Conservation (phyloP, 2,797 vertebrate species). For the Bryconaethiops microstoma region DNA sequence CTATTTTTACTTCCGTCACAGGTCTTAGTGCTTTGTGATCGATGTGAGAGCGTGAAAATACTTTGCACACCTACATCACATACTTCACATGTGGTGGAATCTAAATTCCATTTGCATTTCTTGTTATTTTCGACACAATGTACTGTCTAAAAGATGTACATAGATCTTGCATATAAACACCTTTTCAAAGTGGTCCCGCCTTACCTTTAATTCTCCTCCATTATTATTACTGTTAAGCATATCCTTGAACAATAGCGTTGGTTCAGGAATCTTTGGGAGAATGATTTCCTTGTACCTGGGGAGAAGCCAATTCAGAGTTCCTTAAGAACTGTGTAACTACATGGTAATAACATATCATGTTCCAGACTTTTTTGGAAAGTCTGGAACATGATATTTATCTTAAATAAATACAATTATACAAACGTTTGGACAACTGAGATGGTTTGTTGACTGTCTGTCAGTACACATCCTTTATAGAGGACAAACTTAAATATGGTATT, state of each 20-base stretch:
- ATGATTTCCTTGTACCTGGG: conserved; percentile 58
- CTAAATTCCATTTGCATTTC: background rate
- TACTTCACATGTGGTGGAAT: background rate
- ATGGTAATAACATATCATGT: no score
- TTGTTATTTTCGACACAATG: background rate
- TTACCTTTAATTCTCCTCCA: conserved; percentile 45
- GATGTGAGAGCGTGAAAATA: background rate
- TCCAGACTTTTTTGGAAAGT: background rate
- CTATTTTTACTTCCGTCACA: background rate
- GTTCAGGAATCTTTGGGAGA: conserved; percentile 61
- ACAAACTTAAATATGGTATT: no score
- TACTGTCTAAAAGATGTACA: background rate
- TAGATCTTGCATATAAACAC: background rate
- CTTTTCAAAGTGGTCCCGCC: background rate
- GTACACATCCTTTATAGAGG: no score
- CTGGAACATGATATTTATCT: background rate
- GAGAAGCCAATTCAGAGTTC: background rate
- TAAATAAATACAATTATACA: background rate
- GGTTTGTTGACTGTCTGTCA: no score
- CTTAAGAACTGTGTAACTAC: background rate
- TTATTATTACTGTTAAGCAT: conserved; percentile 62
- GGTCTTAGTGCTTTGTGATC: background rate
- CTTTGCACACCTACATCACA: background rate
- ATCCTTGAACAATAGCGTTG: conserved; percentile 56
- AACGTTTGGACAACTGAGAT: no score